Evolutionary conservation across 2,113 vertebrate genomes (phyloP).

Genomic region (Benitochromis conjunctus): DNA sequence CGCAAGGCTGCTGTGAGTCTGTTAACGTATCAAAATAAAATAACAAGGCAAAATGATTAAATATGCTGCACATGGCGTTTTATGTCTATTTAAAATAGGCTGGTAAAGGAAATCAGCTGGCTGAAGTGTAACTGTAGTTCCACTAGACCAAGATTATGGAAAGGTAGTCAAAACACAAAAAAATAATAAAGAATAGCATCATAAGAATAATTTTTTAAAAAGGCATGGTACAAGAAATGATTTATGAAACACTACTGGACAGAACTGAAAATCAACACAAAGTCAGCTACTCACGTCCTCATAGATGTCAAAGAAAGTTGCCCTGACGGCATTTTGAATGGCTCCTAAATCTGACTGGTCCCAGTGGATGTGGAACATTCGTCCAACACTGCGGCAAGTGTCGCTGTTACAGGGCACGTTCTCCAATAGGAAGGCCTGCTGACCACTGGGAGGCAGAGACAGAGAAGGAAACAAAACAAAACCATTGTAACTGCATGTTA

Average conservation of each 20-base stretch:
- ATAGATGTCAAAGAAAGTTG: slow-evolving; percentile 97
- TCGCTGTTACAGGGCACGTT: slow-evolving; percentile 83
- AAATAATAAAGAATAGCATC: accelerated
- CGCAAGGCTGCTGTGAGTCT: not conserved
- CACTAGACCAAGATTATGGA: not conserved
- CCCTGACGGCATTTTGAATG: slow-evolving; percentile 82
- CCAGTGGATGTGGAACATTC: slow-evolving; percentile 92
- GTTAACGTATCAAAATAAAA: not conserved
- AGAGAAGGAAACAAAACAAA: not conserved
- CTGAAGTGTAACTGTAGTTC: not conserved
- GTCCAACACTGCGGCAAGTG: slow-evolving; percentile 73
- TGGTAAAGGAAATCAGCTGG: not conserved
- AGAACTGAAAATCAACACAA: not conserved
- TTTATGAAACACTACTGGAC: not conserved
- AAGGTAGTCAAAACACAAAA: not conserved
- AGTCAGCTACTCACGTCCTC: slow-evolving; percentile 87
- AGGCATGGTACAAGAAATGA: accelerated
- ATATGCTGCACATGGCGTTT: not conserved
- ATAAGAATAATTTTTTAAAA: not conserved
- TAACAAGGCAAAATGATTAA: not conserved
- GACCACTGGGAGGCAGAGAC: slow-evolving; percentile 67
- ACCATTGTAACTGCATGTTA: not conserved
- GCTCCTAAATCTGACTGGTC: slow-evolving; percentile 86
- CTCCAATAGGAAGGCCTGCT: slow-evolving; percentile 91
- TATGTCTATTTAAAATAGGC: not conserved